Conservation (phyloP, 2,113 vertebrate genomes). For the Anolis sagrei region DNA sequence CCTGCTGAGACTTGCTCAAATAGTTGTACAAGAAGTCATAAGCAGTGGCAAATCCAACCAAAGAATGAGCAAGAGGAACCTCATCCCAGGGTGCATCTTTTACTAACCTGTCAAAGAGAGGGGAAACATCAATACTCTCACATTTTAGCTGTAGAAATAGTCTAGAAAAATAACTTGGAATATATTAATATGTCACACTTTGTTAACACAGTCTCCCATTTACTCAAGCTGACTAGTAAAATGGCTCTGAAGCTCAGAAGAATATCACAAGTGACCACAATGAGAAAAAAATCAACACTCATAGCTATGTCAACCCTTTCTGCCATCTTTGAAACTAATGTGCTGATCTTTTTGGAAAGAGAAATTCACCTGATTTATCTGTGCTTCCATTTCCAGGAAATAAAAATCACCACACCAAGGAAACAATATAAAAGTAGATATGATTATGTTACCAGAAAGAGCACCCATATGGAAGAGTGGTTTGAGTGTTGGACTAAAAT, state of each 20-base stretch:
- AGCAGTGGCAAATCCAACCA: slow-evolving; percentile 96
- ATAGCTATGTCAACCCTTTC: too few species aligned
- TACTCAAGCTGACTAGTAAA: not conserved
- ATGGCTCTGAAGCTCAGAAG: not conserved
- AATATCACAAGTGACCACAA: not conserved
- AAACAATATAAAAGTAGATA: not conserved
- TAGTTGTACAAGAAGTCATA: slow-evolving; percentile 96
- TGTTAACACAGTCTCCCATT: not conserved
- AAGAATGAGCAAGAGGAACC: slow-evolving; percentile 93
- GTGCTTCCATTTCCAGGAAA: not conserved
- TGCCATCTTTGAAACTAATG: not conserved
- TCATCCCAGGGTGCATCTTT: slow-evolving; percentile 99
- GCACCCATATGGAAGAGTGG: not conserved
- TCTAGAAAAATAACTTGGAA: not conserved
- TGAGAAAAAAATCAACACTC: not conserved
- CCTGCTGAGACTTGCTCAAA: slow-evolving; percentile 90
- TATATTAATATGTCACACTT: not conserved
- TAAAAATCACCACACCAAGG: not conserved
- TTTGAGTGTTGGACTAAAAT: too few species aligned
- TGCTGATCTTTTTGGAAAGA: too few species aligned
- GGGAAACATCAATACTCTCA: slow-evolving; percentile 37
- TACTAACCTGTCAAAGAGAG: slow-evolving; percentile 87
- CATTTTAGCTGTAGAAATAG: not conserved
- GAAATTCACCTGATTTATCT: not conserved
- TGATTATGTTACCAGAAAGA: not conserved